Evolutionary conservation across 2,113 vertebrate species (phyloP).

Genomic region (Fulmarus glacialis): DNA sequence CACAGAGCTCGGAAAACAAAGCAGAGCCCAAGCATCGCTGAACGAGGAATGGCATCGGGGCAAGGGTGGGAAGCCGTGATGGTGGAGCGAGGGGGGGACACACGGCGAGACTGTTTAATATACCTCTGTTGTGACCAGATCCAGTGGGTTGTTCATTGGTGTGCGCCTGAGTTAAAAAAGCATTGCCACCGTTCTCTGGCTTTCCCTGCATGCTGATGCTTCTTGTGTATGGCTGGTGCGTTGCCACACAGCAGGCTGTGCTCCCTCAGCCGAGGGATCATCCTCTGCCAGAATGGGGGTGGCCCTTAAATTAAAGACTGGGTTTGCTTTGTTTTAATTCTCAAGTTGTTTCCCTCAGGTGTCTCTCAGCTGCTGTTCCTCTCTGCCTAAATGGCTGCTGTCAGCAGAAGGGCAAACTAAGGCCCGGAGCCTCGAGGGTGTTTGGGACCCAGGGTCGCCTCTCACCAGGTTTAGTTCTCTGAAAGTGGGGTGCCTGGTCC

Average conservation of each 20-base stretch:
- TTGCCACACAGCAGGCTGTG: neutral
- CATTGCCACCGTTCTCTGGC: neutral
- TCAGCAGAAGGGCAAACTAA: neutral
- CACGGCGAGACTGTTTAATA: neutral
- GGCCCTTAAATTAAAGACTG: neutral
- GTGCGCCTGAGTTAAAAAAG: neutral
- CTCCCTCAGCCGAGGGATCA: neutral
- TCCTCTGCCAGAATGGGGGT: neutral
- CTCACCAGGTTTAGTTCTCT: neutral
- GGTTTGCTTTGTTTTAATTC: neutral
- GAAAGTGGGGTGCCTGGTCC: neutral
- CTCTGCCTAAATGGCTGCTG: neutral
- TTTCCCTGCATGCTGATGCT: neutral
- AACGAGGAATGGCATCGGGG: neutral
- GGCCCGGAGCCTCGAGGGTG: neutral
- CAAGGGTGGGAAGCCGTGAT: neutral
- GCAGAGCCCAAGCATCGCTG: neutral
- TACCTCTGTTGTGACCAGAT: neutral
- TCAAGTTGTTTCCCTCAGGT: neutral
- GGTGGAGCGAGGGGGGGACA: neutral
- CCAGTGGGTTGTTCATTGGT: neutral
- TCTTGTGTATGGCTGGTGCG: fast-evolving
- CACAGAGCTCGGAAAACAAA: fast-evolving
- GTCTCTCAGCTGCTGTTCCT: neutral
- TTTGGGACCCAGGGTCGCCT: neutral